phyloP scores from a whole-genome alignment of 2,797 vertebrate species.

The Ispidina picta region DNA sequence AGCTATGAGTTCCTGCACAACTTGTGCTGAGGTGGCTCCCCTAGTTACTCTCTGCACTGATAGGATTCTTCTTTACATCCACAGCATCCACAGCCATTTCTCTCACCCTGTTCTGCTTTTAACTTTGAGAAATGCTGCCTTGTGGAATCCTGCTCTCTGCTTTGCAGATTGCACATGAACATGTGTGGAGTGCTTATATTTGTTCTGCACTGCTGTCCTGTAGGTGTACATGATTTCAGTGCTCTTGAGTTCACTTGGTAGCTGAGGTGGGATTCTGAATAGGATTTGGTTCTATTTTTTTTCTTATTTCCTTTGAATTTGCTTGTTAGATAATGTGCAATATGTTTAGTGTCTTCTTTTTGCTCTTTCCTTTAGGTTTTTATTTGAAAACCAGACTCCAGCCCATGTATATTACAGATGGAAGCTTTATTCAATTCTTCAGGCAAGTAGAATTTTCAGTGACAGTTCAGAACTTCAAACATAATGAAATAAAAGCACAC shows the following conservation, averaged over 20 bases:
- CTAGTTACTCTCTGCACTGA: neutral
- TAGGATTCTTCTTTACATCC: neutral
- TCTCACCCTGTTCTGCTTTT: neutral
- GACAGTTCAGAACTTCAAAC: neutral
- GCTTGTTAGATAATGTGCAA: neutral
- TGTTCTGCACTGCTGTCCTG: neutral
- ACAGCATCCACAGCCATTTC: neutral
- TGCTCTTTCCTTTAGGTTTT: constrained; percentile 83
- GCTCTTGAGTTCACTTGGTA: neutral
- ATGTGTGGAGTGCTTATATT: neutral
- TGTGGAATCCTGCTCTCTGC: neutral
- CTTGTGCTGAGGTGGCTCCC: neutral
- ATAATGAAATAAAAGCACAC: neutral
- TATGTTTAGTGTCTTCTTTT: constrained; percentile 20
- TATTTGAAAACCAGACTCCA: constrained; percentile 99
- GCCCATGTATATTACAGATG: constrained; percentile 98
- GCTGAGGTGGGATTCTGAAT: neutral
- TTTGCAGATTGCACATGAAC: neutral
- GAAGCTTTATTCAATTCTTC: constrained; percentile 97
- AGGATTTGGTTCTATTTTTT: neutral
- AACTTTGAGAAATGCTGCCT: neutral
- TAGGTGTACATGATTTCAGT: neutral
- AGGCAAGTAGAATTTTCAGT: constrained; percentile 81
- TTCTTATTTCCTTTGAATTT: neutral
- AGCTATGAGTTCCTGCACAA: neutral